Base-by-base conservation (phyloP, 2,797 vertebrate species). In the Silurus lanzhouensis region DNA sequence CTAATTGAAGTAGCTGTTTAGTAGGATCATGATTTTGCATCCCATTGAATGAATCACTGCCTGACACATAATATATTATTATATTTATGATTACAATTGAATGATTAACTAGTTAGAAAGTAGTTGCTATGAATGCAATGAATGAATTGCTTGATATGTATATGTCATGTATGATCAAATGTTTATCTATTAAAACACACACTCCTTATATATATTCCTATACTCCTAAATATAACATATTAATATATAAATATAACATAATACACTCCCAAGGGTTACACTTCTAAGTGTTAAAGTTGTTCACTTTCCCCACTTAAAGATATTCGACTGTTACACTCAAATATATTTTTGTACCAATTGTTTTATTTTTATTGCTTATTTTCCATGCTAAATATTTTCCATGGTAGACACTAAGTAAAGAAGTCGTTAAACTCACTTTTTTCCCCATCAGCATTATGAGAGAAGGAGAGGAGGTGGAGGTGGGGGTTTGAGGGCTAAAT, bases 331-430 rank as follows among this genome's bases (percentile, higher is more conserved):
- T 48, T n/a, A 3, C 20, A n/a, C 38, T 80, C 31, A 5, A 12
- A 48, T 46, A 22, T 80, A 64, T 80, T 80, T 79, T 48, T 80
- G 27, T 25, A 46, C 60, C 13, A 48, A 48, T 44, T 57, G 48
- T 75, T 80, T 48, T 15, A 63, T 80, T 64, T 80, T 48, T 22
- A 38, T 38, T 38, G 3, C 77, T 80, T 14, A 46, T 80, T 48
- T 80, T 80, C 38, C 76, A 44, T 78, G 27, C 10, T 38, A 38
- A 75, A 75, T 78, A 38, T 78, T 78, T 78, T 78, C 76, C 77
- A 80, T 64, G 38, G 20, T 63, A 63, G 77, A 80, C 60, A 64
- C 61, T 61, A 78, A 61, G 27, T 22, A 60, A 60, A 44, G 6
- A 58, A 79, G 60, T 64, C 60, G 48, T 80, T 79, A 63, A 63